Evolutionary conservation across 2,113 vertebrate genomes (phyloP).

Genomic region (Tretioscincus oriximinensis): DNA sequence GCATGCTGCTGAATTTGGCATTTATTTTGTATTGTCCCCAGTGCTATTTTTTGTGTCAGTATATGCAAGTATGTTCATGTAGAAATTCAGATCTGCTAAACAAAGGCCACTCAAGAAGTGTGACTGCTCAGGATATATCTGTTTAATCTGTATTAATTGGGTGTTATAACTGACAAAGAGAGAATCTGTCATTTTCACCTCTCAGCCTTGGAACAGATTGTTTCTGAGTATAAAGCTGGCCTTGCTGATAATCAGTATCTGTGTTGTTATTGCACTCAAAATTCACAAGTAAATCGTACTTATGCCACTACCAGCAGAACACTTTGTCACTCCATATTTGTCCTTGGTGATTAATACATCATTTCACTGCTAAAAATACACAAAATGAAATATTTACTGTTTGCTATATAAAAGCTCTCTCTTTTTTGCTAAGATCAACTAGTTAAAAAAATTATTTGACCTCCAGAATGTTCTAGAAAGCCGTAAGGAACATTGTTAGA

Average conservation of each 20-base stretch:
- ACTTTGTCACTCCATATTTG: not conserved
- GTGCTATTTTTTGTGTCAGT: too few relatives aligned
- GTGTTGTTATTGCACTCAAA: not conserved
- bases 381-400: slow-evolving; percentile 11
- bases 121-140: too few relatives aligned
- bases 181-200: too few relatives aligned
- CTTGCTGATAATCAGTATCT: too few relatives aligned
- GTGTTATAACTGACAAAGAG: too few relatives aligned
- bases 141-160: too few relatives aligned
- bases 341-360: not conserved
- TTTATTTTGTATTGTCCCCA: too few relatives aligned
- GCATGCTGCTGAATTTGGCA: too few relatives aligned
- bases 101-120: too few relatives aligned
- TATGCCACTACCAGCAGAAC: not conserved
- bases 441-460: slow-evolving; percentile 6
- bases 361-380: slow-evolving; percentile 11
- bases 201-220: too few relatives aligned
- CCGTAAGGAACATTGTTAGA: not conserved
- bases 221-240: not conserved
- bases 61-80: too few relatives aligned
- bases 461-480: not conserved
- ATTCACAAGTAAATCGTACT: not conserved
- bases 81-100: too few relatives aligned
- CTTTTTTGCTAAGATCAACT: not conserved
- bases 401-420: slow-evolving; percentile 12